phyloP scores from a whole-genome alignment of 1,140 invertebrate genomes.

The Calliopsis andreniformis region DNA sequence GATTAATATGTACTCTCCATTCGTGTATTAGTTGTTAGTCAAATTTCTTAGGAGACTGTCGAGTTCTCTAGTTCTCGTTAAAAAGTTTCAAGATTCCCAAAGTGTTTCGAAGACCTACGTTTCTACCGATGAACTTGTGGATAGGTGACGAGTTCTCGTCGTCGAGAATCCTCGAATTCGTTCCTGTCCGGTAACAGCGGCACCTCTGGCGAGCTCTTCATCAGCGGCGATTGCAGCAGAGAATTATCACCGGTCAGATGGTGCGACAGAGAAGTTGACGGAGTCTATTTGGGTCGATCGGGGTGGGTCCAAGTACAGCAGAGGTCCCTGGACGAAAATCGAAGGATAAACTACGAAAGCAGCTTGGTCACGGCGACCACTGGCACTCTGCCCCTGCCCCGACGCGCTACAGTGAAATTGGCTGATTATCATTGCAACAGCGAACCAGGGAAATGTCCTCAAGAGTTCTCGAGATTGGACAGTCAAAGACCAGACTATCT shows the following conservation, averaged over 20 bases:
- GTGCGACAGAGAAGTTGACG: conserved; percentile 84
- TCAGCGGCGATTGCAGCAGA: conserved; percentile 77
- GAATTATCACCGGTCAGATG: conserved; percentile 84
- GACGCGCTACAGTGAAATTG: conserved; percentile 80
- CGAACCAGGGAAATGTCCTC: conserved; percentile 80
- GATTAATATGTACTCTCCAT: too few relatives aligned
- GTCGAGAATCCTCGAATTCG: conserved; percentile 69
- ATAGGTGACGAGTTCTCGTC: conserved; percentile 58
- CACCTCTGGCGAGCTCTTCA: conserved; percentile 78
- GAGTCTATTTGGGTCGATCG: conserved; percentile 83
- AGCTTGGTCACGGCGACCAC: conserved; percentile 58
- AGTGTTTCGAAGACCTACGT: background rate
- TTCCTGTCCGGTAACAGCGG: conserved; percentile 75
- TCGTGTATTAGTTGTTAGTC: too few relatives aligned
- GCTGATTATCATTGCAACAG: conserved; percentile 83
- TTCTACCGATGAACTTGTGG: conserved; percentile 30
- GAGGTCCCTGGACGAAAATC: conserved; percentile 82
- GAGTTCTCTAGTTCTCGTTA: background rate
- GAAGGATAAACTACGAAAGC: conserved; percentile 77
- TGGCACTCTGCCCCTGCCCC: conserved; percentile 74
- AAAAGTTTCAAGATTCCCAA: background rate
- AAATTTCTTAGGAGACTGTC: background rate
- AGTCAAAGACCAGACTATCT: conserved; percentile 77
- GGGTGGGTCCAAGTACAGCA: conserved; percentile 85
- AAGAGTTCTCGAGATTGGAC: conserved; percentile 63